Conservation (phyloP, 2,888 invertebrate species). For the Catocala fraxini region DNA sequence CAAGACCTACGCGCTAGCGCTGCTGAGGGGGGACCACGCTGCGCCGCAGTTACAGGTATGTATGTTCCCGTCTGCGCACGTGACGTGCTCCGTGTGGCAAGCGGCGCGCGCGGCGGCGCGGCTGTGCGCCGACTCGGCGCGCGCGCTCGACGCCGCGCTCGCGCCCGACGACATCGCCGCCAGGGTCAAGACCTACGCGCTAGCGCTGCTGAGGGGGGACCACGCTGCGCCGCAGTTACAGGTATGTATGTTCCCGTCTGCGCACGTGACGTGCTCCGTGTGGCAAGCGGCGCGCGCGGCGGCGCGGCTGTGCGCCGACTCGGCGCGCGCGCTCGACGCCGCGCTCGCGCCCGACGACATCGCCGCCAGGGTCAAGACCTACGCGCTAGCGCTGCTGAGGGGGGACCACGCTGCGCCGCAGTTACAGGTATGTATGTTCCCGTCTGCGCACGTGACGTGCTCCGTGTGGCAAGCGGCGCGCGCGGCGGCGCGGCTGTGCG, state of each 20-base stretch:
- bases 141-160: constrained; percentile 47
- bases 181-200: constrained; percentile 77
- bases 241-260: constrained; percentile 63
- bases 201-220: constrained; percentile 68
- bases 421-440: constrained; percentile 55
- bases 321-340: constrained; percentile 45
- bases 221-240: constrained; percentile 30
- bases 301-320: constrained; percentile 54
- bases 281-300: constrained; percentile 79
- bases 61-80: constrained; percentile 76
- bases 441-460: constrained; percentile 78
- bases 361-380: constrained; percentile 74
- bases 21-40: constrained; percentile 60
- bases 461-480: constrained; percentile 82
- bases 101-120: constrained; percentile 69
- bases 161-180: constrained; percentile 65
- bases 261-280: constrained; percentile 81
- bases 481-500: constrained; percentile 59
- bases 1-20: constrained; percentile 79
- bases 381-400: constrained; percentile 74
- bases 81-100: constrained; percentile 83
- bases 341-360: constrained; percentile 58
- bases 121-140: constrained; percentile 48
- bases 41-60: constrained; percentile 5
- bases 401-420: constrained; percentile 46